Base-by-base conservation (phyloP, 2,888 invertebrate species). In the Agriopis leucophaearia region DNA sequence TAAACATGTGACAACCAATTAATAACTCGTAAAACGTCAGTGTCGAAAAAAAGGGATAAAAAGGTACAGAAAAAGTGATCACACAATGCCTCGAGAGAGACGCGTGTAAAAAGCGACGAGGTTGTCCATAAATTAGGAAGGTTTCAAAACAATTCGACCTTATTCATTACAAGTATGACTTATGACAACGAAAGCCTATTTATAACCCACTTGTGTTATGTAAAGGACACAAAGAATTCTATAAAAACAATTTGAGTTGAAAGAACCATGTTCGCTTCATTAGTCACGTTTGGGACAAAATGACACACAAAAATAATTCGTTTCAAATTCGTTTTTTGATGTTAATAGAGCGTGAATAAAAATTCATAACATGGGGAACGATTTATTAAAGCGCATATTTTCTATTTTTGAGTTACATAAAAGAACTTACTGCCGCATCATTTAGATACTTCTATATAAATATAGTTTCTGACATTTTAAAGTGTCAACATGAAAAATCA, bases 141-240 rank as follows among this genome's bases (percentile, higher is more conserved):
- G 90, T 88, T 91, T 94, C 93, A 94, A 93, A 94, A 94, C 94
- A 94, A 93, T 94, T 94, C 94, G 88, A 89, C 93, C 90, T 94
- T 93, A 94, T 94, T 94, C 94, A 93, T 94, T 94, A 94, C 91
- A 89, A 86, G 83, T 88, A 93, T 94, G 94, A 94, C 90, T 90
- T 94, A 94, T 94, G 84, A 88, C 85, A 79, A 79, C 82, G 82
- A 84, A 86, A 86, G 83, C 82, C 82, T 82, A 81, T 91, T 90
- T 90, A 91, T 91, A 91, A 90, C 88, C 88, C 88, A 88, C 88
- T 91, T 89, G 86, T 86, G 81, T 84, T 89, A 87, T 86, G 79
- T 85, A 82, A 82, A 85, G 82, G 82, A 85, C 82, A 91, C 87
- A 90, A 91, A 88, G 85, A 83, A 81, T 81, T 81, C 76, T 81